These are phyloP conservation scores for Hassar affinis DNA, from an alignment of 2,113 vertebrate species.

Conservation along the genomic window DNA sequence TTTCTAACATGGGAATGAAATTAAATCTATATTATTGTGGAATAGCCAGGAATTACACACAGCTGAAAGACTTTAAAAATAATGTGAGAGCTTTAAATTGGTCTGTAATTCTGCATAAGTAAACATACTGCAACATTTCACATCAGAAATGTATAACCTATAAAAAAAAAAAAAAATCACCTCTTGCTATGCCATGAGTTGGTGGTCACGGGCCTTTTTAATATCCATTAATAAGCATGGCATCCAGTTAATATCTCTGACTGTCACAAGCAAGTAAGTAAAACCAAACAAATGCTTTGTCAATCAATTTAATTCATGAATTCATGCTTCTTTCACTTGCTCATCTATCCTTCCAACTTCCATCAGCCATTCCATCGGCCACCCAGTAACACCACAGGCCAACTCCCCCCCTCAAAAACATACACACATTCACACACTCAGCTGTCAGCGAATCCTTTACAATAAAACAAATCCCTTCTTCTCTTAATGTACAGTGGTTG, in stretches of 20 bases:
- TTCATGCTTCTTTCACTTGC: not conserved
- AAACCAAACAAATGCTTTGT: not conserved
- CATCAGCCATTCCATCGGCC: not conserved
- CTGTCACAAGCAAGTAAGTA: not conserved
- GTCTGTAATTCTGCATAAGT: not conserved
- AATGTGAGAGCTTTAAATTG: not conserved
- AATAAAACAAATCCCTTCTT: constrained; percentile 28
- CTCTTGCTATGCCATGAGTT: not conserved
- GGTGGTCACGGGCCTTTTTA: not conserved
- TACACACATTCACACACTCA: not conserved
- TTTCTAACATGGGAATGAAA: not conserved
- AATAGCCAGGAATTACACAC: constrained; percentile 20
- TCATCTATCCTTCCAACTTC: not conserved
- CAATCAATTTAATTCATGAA: not conserved
- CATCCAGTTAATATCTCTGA: not conserved
- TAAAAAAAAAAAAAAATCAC: not conserved
- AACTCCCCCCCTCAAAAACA: not conserved
- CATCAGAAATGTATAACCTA: not conserved
- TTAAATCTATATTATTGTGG: not conserved
- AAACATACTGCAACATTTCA: not conserved
- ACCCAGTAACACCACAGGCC: not conserved
- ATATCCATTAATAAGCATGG: not conserved
- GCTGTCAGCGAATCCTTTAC: constrained; percentile 16
- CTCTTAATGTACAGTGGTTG: constrained; percentile 13
- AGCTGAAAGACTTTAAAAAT: not conserved